Percentiles rank a stretch among this genome's conserved stretches.
Conservation (phyloP, 2,888 invertebrate genomes). For the Beris chalybata region DNA sequence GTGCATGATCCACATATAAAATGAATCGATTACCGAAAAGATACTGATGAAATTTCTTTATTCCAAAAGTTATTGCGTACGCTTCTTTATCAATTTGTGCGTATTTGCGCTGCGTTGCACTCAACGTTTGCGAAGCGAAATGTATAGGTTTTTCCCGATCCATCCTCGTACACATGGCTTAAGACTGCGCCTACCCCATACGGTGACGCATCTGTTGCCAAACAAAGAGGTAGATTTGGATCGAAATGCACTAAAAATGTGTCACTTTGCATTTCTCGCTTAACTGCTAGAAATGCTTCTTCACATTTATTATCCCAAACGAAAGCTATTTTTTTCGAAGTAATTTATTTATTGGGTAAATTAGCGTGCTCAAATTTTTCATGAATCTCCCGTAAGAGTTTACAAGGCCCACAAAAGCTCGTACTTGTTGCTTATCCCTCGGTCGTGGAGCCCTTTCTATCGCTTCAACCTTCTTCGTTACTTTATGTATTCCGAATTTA, state of each 20-base stretch:
- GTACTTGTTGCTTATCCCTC: constrained; percentile 43
- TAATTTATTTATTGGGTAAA: constrained; percentile 45
- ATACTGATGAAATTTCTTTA: constrained; percentile 51
- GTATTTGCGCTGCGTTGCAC: constrained; percentile 43
- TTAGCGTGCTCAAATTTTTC: constrained; percentile 43
- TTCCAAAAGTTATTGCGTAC: constrained; percentile 48
- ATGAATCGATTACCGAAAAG: constrained; percentile 50
- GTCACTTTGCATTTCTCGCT: constrained; percentile 42
- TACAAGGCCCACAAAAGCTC: constrained; percentile 45
- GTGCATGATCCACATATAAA: constrained; percentile 47
- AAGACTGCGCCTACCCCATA: constrained; percentile 41
- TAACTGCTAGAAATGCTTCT: constrained; percentile 42
- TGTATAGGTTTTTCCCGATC: constrained; percentile 48
- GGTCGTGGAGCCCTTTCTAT: constrained; percentile 43
- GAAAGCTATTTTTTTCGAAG: constrained; percentile 42
- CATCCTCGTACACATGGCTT: constrained; percentile 46
- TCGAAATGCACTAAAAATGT: constrained; percentile 44
- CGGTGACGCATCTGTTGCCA: constrained; percentile 46
- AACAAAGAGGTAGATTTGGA: constrained; percentile 42
- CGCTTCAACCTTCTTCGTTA: constrained; percentile 45
- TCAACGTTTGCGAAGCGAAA: constrained; percentile 46
- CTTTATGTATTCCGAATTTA: constrained; percentile 46
- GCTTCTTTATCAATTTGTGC: constrained; percentile 46
- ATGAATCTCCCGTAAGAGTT: constrained; percentile 49
- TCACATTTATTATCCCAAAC: constrained; percentile 41